These are phyloP conservation scores for Lepisosteus osseus DNA, from an alignment of 2,113 vertebrate genomes.

Conservation along the genomic window DNA sequence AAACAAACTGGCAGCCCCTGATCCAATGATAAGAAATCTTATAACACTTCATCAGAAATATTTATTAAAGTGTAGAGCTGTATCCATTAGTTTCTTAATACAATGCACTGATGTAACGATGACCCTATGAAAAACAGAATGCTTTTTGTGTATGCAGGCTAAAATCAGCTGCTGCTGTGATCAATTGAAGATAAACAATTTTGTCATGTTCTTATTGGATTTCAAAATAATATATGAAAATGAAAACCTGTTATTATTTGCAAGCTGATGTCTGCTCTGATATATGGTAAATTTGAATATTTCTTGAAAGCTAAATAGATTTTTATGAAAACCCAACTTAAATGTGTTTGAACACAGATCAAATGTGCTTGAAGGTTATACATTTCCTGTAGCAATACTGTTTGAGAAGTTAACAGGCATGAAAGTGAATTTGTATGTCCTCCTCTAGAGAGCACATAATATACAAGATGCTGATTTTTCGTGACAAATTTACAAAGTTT, in stretches of 20 bases:
- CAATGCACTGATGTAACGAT: not conserved
- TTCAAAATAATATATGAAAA: slow-evolving; percentile 12
- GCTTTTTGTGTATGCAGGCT: not conserved
- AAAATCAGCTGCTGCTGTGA: not conserved
- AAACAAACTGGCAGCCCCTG: slow-evolving; percentile 12
- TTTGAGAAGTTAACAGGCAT: too few relatives aligned
- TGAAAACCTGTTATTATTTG: not conserved
- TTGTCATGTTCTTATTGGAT: slow-evolving; percentile 8
- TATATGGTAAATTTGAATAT: too few relatives aligned
- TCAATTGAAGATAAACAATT: not conserved
- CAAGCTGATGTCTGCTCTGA: too few relatives aligned
- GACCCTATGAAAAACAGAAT: slow-evolving; percentile 8
- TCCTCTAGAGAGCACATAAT: too few relatives aligned
- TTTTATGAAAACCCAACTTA: too few relatives aligned
- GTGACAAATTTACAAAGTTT: too few relatives aligned
- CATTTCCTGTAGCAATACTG: too few relatives aligned
- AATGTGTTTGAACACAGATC: too few relatives aligned
- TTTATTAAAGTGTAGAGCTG: not conserved
- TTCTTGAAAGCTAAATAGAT: too few relatives aligned
- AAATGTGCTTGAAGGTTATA: too few relatives aligned
- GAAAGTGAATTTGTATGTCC: too few relatives aligned
- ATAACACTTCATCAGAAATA: slow-evolving; percentile 14
- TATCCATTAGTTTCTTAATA: slow-evolving; percentile 14
- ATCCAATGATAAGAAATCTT: not conserved
- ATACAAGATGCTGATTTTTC: too few relatives aligned